Percentiles rank a stretch among this genome's conserved stretches.
Evolutionary conservation across 2,888 invertebrate species (phyloP).

Genomic region (Athripsodes cinereus): DNA sequence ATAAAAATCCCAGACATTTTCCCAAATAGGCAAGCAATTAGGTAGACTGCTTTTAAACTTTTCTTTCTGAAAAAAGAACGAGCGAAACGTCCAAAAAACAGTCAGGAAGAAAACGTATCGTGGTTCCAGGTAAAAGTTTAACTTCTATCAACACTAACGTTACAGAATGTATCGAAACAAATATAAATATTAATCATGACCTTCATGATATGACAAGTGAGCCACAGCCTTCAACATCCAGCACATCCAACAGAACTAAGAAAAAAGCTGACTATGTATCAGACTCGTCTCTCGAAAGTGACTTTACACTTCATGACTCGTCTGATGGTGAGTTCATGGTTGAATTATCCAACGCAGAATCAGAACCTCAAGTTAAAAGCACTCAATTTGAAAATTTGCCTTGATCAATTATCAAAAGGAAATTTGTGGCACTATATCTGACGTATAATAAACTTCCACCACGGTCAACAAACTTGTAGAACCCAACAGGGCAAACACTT

Average conservation of each 20-base stretch:
- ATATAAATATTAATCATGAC: not conserved
- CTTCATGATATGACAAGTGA: not conserved
- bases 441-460: not conserved
- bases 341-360: not conserved
- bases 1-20: no score
- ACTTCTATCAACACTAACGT: not conserved
- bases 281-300: slow-evolving; percentile 2
- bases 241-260: slow-evolving; percentile 1
- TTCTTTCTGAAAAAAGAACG: not conserved
- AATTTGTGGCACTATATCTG: slow-evolving; percentile 1
- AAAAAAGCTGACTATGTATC: not conserved
- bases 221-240: slow-evolving; percentile 1
- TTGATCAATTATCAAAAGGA: not conserved
- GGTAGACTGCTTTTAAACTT: not conserved
- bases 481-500: no score
- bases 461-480: no score
- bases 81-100: not conserved
- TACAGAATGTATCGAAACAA: not conserved
- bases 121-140: not conserved
- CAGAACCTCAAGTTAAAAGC: not conserved
- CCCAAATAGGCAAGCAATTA: no score
- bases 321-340: slow-evolving; percentile 1
- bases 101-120: not conserved
- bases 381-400: not conserved
- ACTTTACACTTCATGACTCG: not conserved